Evolutionary conservation across 2,113 vertebrate genomes (phyloP).

Genomic region (Crotophaga sulcirostris): DNA sequence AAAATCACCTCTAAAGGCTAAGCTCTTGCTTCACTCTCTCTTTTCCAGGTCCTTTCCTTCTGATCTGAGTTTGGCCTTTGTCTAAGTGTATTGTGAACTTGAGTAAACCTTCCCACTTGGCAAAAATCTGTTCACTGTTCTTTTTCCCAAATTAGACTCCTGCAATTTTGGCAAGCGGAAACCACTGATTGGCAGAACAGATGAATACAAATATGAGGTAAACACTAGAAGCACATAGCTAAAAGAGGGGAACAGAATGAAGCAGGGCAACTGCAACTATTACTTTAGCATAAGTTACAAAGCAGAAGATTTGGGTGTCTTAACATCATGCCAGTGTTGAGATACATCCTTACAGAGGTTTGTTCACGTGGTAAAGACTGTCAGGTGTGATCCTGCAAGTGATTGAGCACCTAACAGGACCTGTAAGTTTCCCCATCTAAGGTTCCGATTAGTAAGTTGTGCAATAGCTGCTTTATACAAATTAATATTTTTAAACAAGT

Average conservation of each 20-base stretch:
- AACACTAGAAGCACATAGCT: neutral
- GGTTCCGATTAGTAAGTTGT: neutral
- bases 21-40: neutral
- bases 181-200: neutral
- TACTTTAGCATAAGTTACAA: neutral
- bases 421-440: neutral
- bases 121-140: neutral
- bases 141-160: neutral
- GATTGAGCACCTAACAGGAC: accelerated
- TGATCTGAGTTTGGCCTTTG: neutral
- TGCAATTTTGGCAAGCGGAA: neutral
- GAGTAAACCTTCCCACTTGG: neutral
- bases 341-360: neutral
- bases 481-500: neutral
- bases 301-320: neutral
- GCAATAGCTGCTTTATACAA: neutral
- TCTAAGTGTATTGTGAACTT: neutral
- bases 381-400: neutral
- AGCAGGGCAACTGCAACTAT: neutral
- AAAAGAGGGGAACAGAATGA: neutral
- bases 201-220: neutral
- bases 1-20: neutral
- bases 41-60: neutral
- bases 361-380: no score
- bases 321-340: neutral